Base-by-base conservation (phyloP, 2,113 vertebrate species). In the Miniopterus natalensis region DNA sequence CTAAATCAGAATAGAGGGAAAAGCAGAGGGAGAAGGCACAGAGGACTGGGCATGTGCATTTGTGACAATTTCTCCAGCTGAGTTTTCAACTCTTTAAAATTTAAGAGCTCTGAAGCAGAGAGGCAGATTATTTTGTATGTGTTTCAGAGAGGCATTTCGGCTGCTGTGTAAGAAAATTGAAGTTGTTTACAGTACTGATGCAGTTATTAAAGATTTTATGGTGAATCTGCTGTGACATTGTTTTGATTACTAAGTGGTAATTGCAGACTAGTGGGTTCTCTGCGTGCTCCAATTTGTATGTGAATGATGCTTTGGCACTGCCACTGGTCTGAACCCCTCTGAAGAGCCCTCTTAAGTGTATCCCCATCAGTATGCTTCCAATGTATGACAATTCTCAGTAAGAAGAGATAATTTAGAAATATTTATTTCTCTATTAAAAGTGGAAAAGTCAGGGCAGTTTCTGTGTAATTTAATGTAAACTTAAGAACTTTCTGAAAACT, bases 401-500 rank as follows among this genome's bases (percentile, higher is more conserved):
- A 94, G 92, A 94, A 78, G 42, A 96, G 27, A 91, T 71, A 96
- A 81, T 68, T 97, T 55, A 8, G 93, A 93, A 94, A 91, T 96
- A 47, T 94, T 94, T 93, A 96, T 93, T 97, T 96, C 84, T 95
- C 89, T 94, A 91, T 63, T 88, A 78, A 85, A 92, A 79, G 93
- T 0, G 74, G 88, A 94, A 95, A 96, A 97, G 6, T 45, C 61
- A 83, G 66, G 53, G 23, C 53, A 77, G 13, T 6, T 89, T 89
- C 77, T 96, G 1, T 47, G 71, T 95, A 92, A 40, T 71, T 96
- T 84, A 61, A 40, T 42, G 27, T 84, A 51, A 96, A 96, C 65
- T 89, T 70, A 94, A 96, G 66, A 85, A 61, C 88, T 95, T 73
- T 92, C 7, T 95, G 5, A 70, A 73, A 84, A 75, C 0, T 11